Base-by-base conservation (phyloP, 1,140 invertebrate genomes). In the Pogonognathellus flavescens region DNA sequence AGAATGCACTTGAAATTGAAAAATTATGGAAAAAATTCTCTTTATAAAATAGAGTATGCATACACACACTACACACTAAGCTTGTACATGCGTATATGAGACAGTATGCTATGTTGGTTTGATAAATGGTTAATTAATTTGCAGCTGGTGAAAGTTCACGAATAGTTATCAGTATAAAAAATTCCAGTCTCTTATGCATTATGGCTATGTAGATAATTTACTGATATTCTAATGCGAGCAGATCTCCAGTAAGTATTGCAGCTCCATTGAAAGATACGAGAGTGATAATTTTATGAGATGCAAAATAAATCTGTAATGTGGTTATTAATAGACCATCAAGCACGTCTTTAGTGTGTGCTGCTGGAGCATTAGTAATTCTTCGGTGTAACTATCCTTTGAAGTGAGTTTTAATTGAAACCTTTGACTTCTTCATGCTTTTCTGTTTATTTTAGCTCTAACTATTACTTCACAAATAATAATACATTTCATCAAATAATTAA, bases 321-420 rank as follows among this genome's bases (percentile, higher is more conserved):
- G 70, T 22, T 70, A 31, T 70, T 76, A 41, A 76, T 76, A 76
- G 41, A 76, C 14, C 25, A 7, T n/a, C 11, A 76, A 31, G 8
- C 41, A 76, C 41, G 70, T 76, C 16, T 50, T 25, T 76, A 25
- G 66, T 70, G 22, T 70, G 66, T 70, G 66, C 25, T 31, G 22
- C 22, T 31, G 13, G 14, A 14, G 31, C n/a, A 20, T 66, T 66
- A 22, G 11, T 18, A 66, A 8, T 22, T 25, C 62, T 25, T 66
- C 14, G 20, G 22, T 20, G 14, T 14, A 22, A 66, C 22, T 25
- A 7, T 66, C 20, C 20, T 25, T 66, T 25, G 22, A 66, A 66
- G 62, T 66, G 62, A 66, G 20, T 66, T 66, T 76, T 76, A 76
- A 76, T 41, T 50, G n/a, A 49, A 49, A 76, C 70, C 70, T 76